Percentiles rank a stretch among this genome's conserved stretches.
phyloP scores from a whole-genome alignment of 2,797 vertebrate genomes.

The Tapera naevia region DNA sequence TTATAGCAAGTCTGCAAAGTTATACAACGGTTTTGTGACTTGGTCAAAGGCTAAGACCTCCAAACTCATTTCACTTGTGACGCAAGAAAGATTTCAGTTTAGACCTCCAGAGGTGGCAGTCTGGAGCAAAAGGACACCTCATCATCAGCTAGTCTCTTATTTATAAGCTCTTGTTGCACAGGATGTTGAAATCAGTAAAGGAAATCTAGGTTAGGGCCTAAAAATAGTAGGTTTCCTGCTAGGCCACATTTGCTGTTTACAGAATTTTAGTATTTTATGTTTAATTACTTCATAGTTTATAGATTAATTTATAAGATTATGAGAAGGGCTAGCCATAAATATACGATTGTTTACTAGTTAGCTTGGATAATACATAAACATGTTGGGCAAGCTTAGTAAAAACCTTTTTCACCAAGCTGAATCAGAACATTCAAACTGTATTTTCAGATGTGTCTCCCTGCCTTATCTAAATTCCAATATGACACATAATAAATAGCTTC shows the following conservation, averaged over 20 bases:
- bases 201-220: neutral
- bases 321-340: conserved; percentile 6
- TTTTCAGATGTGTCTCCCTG: conserved; percentile 53
- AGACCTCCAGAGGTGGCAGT: conserved; percentile 30
- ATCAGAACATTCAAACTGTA: neutral
- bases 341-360: neutral
- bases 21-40: neutral
- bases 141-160: conserved; percentile 21
- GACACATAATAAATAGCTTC: conserved; percentile 71
- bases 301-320: neutral
- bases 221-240: neutral
- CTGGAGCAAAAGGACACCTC: conserved; percentile 33
- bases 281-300: neutral
- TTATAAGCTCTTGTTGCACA: conserved; percentile 64
- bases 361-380: conserved; percentile 29
- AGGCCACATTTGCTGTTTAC: neutral
- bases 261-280: neutral
- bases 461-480: conserved; percentile 67
- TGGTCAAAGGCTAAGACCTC: conserved; percentile 2
- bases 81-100: neutral
- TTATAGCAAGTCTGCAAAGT: conserved; percentile 11
- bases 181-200: conserved; percentile 45
- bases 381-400: neutral
- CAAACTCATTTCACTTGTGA: conserved; percentile 48
- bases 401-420: conserved; percentile 9